Conservation (phyloP, 2,797 vertebrate species). For the Oceanodroma leucorhoa region DNA sequence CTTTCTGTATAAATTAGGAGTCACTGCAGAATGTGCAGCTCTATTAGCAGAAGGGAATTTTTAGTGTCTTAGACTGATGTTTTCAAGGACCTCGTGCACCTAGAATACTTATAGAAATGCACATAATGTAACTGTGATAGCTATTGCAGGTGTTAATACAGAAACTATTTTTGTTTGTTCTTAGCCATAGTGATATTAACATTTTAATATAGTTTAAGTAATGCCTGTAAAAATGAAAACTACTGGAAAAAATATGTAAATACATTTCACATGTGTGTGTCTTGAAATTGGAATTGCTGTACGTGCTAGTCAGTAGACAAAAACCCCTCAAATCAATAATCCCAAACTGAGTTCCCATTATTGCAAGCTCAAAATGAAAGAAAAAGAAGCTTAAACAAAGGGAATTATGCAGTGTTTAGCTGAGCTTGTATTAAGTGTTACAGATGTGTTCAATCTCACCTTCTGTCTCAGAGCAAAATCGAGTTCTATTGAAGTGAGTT, state of each 20-base stretch:
- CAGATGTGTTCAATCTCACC: not conserved
- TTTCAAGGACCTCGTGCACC: slow-evolving; percentile 56
- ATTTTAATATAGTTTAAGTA: not conserved
- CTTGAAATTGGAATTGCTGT: not conserved
- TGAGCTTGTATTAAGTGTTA: slow-evolving; percentile 15
- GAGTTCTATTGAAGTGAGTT: slow-evolving; percentile 10
- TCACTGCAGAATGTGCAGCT: slow-evolving; percentile 64
- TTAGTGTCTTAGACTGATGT: slow-evolving; percentile 56
- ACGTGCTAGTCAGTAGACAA: not conserved
- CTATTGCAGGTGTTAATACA: not conserved
- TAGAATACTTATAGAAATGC: slow-evolving; percentile 7
- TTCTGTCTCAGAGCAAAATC: slow-evolving; percentile 23
- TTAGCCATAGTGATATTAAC: not conserved
- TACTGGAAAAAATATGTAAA: not conserved
- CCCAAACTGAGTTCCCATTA: not conserved
- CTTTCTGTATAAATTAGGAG: slow-evolving; percentile 78
- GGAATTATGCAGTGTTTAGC: not conserved
- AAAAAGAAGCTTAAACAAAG: not conserved
- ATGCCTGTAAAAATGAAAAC: not conserved
- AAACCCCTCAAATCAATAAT: not conserved
- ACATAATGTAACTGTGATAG: not conserved
- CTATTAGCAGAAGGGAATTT: slow-evolving; percentile 50
- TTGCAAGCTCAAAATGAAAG: not conserved
- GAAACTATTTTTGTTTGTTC: not conserved
- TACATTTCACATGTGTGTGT: not conserved